These are phyloP conservation scores for Sylvietta virens DNA, from an alignment of 2,113 vertebrate genomes.

Conservation along the genomic window DNA sequence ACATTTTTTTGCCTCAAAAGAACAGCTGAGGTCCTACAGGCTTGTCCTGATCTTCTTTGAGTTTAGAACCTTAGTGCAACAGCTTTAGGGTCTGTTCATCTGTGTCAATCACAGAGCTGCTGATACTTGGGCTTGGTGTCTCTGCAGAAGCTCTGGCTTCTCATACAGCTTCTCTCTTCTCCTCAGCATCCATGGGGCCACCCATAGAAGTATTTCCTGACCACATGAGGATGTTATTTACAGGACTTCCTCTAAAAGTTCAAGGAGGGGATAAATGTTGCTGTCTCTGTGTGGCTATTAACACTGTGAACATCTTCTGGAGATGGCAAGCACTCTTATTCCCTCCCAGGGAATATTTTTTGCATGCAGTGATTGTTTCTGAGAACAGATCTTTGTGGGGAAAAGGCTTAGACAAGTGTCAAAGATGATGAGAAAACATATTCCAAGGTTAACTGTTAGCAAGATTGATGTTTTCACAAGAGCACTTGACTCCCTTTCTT, in stretches of 20 bases:
- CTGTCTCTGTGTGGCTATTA: background rate
- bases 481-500: background rate
- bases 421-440: background rate
- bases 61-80: background rate
- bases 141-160: background rate
- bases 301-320: background rate
- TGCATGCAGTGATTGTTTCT: background rate
- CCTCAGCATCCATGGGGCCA: background rate
- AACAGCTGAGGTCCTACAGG: background rate
- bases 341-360: background rate
- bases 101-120: background rate
- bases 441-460: background rate
- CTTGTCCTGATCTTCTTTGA: background rate
- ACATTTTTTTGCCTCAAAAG: background rate
- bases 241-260: background rate
- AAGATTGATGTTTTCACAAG: background rate
- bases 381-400: background rate
- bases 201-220: background rate
- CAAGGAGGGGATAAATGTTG: background rate
- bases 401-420: background rate
- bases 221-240: background rate
- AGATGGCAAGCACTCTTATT: background rate
- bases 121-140: background rate
- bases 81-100: background rate
- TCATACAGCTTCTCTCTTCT: background rate